These are phyloP conservation scores for Uromys caudimaculatus DNA, from an alignment of 2,797 vertebrate species.

Conservation along the genomic window DNA sequence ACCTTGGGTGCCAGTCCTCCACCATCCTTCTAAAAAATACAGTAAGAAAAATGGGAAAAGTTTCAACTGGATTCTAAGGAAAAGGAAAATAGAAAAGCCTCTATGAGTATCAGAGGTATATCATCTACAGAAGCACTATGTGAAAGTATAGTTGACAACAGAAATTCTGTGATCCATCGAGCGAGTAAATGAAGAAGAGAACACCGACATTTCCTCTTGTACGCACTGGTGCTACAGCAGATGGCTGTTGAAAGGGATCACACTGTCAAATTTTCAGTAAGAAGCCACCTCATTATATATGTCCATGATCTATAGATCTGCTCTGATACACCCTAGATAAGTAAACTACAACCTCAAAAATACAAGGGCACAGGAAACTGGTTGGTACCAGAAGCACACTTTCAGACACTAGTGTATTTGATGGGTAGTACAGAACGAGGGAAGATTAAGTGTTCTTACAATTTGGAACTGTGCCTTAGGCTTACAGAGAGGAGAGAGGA, in stretches of 20 bases:
- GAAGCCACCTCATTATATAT: not conserved
- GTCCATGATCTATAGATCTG: not conserved
- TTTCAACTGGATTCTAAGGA: not conserved
- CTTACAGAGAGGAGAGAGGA: not conserved
- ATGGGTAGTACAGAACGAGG: not conserved
- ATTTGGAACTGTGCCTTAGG: not conserved
- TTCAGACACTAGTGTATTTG: not conserved
- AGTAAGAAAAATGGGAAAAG: not conserved
- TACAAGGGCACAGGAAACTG: not conserved
- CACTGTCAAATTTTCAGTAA: not conserved
- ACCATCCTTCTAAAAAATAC: not conserved
- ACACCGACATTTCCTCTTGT: not conserved
- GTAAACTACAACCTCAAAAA: not conserved
- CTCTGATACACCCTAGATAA: not conserved
- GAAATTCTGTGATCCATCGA: not conserved
- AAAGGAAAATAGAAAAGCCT: not conserved
- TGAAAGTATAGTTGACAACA: not conserved
- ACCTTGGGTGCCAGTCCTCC: not conserved
- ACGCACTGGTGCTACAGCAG: not conserved
- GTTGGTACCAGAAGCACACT: not conserved
- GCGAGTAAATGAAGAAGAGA: not conserved
- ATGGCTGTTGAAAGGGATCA: not conserved
- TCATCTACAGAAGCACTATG: not conserved
- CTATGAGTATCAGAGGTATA: not conserved
- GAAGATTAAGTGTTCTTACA: not conserved